Base-by-base conservation (phyloP, 2,113 vertebrate genomes). In the Lampris megalopsis region DNA sequence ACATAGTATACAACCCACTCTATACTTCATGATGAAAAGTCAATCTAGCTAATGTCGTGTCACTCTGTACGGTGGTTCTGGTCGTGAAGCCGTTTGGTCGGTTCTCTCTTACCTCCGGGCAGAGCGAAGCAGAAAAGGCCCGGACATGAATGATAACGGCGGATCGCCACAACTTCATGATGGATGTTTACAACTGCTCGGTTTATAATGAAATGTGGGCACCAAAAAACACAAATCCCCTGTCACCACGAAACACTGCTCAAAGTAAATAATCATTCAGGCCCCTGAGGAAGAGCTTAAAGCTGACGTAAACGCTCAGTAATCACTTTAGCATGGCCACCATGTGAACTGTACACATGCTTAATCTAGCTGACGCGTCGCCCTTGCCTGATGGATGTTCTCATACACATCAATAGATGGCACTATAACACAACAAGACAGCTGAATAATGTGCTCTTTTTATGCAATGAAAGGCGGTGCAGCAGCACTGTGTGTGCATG, bases 381-480 rank as follows among this genome's bases (percentile, higher is more conserved):
- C 24, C 24, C 24, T 48, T 13, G 10, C 7, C 7, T 24, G 38
- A 40, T 40, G 36, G 59, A 56, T 53, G 42, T 9, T 5, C 57
- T 64, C 6, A 45, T 35, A 8, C 2, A 9, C 3, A 24, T 78
- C 88, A 84, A 84, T 88, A 91, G 88, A 80, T 80, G 90, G 88
- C 90, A 87, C 74, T 86, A 73, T 80, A 75, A 67, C 81, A 84
- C 61, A 79, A 69, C 57, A 42, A 77, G 45, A 58, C 57, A 47
- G 50, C 37, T 5, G 6, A 4, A 58, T n/a, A 1, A 1, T 24
- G 1, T 4, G 10, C 24, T 58, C 9, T 50, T 7, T n/a, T 2
- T 54, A 13, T 43, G 2, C 3, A 9, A 6, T 50, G 49, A 42
- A 43, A 38, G 38, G 62, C 24, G 35, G 47, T 1, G 0, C 36